Conservation (phyloP, 2,113 vertebrate species). For the Centropristis striata region DNA sequence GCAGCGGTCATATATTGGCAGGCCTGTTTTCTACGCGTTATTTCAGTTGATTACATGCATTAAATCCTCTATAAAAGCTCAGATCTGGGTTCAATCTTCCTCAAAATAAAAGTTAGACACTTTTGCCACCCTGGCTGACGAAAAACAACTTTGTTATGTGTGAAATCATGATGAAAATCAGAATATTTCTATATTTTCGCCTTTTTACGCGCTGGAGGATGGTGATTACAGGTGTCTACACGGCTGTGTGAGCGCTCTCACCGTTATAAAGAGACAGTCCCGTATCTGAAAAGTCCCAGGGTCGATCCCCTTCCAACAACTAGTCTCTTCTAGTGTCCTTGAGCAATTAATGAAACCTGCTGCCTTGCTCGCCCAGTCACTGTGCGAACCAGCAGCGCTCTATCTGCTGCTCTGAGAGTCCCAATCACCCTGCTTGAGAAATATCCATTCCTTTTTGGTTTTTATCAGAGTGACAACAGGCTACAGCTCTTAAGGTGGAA, state of each 20-base stretch:
- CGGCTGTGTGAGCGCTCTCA: neutral
- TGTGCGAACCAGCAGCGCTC: neutral
- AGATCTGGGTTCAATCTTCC: neutral
- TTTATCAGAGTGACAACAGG: neutral
- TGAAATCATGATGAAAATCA: too few species aligned
- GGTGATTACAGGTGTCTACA: conserved; percentile 5
- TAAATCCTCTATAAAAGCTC: neutral
- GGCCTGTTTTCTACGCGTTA: neutral
- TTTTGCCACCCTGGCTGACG: neutral
- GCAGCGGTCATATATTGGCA: neutral
- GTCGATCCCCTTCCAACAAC: conserved; percentile 6
- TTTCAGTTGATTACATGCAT: neutral
- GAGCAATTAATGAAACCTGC: conserved; percentile 14
- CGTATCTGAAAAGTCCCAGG: neutral
- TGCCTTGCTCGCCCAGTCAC: neutral
- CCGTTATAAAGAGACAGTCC: neutral
- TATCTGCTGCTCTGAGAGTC: neutral
- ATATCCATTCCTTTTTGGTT: neutral
- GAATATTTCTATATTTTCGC: neutral
- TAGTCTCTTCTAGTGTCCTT: conserved; percentile 26
- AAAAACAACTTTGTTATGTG: conserved; percentile 25
- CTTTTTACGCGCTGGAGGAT: conserved; percentile 30
- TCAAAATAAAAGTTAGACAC: conserved; percentile 5
- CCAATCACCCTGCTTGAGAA: conserved; percentile 19
- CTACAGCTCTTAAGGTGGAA: neutral